These are phyloP conservation scores for Liasis olivaceus DNA, from an alignment of 2,797 vertebrate species.

Conservation along the genomic window DNA sequence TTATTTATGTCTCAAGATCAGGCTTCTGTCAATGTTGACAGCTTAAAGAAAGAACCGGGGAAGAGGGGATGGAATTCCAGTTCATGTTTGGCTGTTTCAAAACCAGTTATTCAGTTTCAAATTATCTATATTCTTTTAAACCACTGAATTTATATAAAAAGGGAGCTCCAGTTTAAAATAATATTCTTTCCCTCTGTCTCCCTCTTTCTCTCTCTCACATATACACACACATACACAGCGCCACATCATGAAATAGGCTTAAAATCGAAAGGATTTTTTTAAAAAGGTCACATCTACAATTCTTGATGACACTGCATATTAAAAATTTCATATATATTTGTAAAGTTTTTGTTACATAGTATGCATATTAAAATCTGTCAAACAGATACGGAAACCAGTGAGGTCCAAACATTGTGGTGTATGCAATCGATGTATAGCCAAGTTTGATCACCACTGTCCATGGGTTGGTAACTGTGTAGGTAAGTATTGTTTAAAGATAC, in stretches of 20 bases:
- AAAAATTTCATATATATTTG: background rate
- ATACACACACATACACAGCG: no score
- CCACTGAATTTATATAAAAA: background rate
- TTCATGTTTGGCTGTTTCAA: background rate
- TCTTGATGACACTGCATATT: conserved; percentile 12
- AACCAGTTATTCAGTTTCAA: background rate
- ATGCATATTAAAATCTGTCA: conserved; percentile 38
- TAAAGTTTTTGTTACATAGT: conserved; percentile 39
- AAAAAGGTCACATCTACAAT: background rate
- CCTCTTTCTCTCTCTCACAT: no score
- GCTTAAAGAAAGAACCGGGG: background rate
- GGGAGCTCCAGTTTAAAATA: background rate
- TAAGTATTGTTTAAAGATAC: conserved; percentile 72
- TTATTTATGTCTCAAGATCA: background rate
- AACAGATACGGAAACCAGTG: conserved; percentile 97
- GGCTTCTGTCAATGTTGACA: background rate
- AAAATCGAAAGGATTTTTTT: background rate
- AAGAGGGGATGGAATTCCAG: background rate
- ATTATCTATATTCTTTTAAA: background rate
- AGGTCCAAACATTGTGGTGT: conserved; percentile 98
- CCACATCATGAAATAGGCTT: background rate
- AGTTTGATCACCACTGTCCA: conserved; percentile 98
- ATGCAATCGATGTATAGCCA: conserved; percentile 98
- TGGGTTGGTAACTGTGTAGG: conserved; percentile 99
- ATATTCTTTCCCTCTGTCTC: background rate